Base-by-base conservation (phyloP, 2,113 vertebrate genomes). In the Tonatia bakeri region DNA sequence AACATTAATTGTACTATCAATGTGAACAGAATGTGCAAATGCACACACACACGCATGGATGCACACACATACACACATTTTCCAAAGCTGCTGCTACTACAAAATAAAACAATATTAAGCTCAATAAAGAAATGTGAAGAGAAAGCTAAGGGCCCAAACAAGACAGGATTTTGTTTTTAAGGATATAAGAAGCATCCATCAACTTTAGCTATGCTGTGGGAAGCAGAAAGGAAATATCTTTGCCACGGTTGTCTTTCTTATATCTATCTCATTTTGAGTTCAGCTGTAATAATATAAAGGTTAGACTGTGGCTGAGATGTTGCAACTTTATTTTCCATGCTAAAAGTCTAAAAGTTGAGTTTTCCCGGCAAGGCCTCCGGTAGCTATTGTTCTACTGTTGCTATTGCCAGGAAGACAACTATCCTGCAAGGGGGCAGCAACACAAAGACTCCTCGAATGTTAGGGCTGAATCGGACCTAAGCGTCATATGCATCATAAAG, bases 1-100 rank as follows among this genome's bases (percentile, higher is more conserved):
- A 98, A 97, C 97, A 97, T 98, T 98, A 98, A 98, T 98, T 98
- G 98, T 92, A 76, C 98, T 98, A 98, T 98, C 97, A 97, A 92
- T 97, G 97, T 67, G 97, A 98, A 73, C 7, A 72, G 97, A 98
- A 98, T 93, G 95, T 98, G 90, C 94, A 98, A 88, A 43, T 10
- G 15, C 61, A 75, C 40, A 75, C 8, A 16, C 70, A 94, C 83
- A 12, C 10, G 61, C 1, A 17, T 52, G 40, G 59, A 81, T 6
- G 11, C 56, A 64, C 59, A 73, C 8, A 15, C 31, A 56, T 19
- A 24, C 7, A 69, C 2, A 2, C 64, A 88, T 54, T 87, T 94
- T 64, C 50, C 65, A 97, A 96, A 90, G 94, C 83, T 93, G 90
- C 93, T 97, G 96, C 92, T 97, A 97, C 96, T 92, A 91, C 97